A percentile compares a stretch with the other conserved stretches of the same genome.
phyloP scores from a whole-genome alignment of 2,797 vertebrate genomes.

The Sebastes iracundus region DNA sequence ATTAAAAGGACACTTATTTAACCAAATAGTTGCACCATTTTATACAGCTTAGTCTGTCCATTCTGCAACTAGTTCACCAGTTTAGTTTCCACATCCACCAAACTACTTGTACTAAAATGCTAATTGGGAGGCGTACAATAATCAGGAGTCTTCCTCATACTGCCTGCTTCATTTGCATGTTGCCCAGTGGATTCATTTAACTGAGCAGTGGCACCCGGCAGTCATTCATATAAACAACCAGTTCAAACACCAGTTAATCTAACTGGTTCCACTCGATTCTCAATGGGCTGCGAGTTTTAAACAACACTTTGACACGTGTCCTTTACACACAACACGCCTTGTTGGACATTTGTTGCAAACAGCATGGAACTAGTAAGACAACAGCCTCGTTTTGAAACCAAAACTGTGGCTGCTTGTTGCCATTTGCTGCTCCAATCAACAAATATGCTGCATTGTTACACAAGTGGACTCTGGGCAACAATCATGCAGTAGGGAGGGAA shows the following conservation, averaged over 20 bases:
- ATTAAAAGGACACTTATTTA: not conserved
- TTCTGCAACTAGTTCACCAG: not conserved
- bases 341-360: not conserved
- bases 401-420: not conserved
- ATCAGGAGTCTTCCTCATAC: not conserved
- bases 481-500: not conserved
- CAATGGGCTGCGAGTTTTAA: not conserved
- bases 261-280: not conserved
- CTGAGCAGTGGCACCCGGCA: not conserved
- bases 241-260: not conserved
- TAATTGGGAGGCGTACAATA: not conserved
- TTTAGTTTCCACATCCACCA: not conserved
- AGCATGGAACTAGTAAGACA: not conserved
- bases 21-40: not conserved
- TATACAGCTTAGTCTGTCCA: not conserved
- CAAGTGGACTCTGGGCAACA: not conserved
- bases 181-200: not conserved
- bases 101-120: not conserved
- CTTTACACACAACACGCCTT: not conserved
- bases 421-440: not conserved
- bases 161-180: conserved; percentile 36
- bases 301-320: not conserved
- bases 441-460: not conserved
- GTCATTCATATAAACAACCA: not conserved
- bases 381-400: not conserved